Evolutionary conservation across 2,113 vertebrate species (phyloP), one percentile per base, ranked within the genome.

Genomic region (Burhinus bistriatus): DNA sequence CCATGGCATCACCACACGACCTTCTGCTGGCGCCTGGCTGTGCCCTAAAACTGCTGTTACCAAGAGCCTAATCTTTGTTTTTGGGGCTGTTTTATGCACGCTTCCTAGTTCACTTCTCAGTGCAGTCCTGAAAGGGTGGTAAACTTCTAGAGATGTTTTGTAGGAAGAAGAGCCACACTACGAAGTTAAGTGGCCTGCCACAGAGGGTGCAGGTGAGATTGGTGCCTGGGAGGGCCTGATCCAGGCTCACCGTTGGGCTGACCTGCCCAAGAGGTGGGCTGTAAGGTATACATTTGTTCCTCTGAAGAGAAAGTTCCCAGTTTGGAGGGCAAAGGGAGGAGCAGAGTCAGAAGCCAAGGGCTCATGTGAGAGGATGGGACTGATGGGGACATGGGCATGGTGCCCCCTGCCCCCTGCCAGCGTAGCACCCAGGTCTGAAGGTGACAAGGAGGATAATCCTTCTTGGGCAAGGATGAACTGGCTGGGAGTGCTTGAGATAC

Each of bases 1-100:
- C 51, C 19, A 13, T 0, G 7, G 49, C 57, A 51, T 34, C 32
- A 21, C 16, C 7, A 2, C 15, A 3, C 0, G 6, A 34, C 69
- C 45, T 64, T 59, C 59, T 83, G 51, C 70, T 85, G 70, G 21
- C 22, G 40, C 45, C 6, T 52, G 70, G 30, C 47, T 57, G 16
- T 49, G n/a, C 44, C 78, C 55, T 44, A 2, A 47, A 83, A 9
- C 44, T 54, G 40, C 1, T 40, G 23, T 52, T 47, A 27, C 29
- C n/a, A 11, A 66, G 15, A 36, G 29, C 20, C 5, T 64, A 12
- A 5, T 61, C 54, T 38, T 15, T 42, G 2, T 70, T 70, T 69
- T 49, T 30, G 5, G 16, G 34, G 36, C 16, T 38, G 15, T 5
- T 88, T 49, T 58, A 36, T 36, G 64, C 61, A 32, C 6, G 0